Evolutionary conservation across 2,113 vertebrate genomes (phyloP).

Genomic region (Crocuta crocuta): DNA sequence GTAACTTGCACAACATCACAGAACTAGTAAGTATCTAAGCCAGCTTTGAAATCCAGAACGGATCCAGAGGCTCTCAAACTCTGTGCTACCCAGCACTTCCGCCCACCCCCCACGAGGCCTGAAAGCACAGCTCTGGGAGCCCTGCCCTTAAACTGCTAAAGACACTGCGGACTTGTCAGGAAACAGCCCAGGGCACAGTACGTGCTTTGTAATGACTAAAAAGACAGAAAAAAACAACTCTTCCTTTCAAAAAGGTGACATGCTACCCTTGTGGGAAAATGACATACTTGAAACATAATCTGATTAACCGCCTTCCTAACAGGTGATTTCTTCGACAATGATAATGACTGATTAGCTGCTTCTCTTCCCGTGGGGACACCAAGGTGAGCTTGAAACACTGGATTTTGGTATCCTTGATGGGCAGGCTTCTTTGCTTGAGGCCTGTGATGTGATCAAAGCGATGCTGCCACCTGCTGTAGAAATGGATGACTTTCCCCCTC

Average conservation of each 20-base stretch:
- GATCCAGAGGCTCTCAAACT: not conserved
- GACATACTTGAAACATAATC: not conserved
- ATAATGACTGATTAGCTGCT: not conserved
- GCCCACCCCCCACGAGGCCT: not conserved
- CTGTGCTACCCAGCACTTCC: accelerated
- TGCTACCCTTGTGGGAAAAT: not conserved
- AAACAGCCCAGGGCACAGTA: not conserved
- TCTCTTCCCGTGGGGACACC: not conserved
- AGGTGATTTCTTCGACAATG: not conserved
- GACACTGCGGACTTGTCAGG: not conserved
- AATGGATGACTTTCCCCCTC: not conserved
- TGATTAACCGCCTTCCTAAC: not conserved
- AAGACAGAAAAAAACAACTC: not conserved
- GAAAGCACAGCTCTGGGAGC: not conserved
- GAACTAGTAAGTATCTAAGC: not conserved
- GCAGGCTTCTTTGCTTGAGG: not conserved
- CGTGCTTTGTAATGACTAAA: not conserved
- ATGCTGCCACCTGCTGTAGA: slow-evolving; percentile 35
- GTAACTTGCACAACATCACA: not conserved
- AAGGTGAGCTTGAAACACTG: not conserved
- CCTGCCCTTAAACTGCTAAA: too few relatives aligned
- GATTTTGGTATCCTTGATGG: not conserved
- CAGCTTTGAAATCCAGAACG: not conserved
- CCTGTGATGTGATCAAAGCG: not conserved
- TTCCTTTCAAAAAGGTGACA: not conserved